phyloP scores from a whole-genome alignment of 2,113 vertebrate genomes.

The Tragelaphus imberbis region DNA sequence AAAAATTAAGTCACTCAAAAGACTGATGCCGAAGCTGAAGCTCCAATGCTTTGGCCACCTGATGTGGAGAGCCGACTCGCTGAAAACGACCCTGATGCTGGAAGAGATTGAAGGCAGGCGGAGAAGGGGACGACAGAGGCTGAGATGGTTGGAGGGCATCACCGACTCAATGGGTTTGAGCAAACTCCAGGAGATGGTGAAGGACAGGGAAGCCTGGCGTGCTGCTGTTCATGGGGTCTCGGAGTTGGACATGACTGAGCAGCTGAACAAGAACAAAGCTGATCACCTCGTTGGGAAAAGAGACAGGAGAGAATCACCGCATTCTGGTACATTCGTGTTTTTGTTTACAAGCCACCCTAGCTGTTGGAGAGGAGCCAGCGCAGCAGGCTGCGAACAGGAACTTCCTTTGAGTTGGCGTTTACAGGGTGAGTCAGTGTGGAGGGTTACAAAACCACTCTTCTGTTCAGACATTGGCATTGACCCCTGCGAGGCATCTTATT shows the following conservation, averaged over 20 bases:
- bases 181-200: neutral
- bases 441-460: neutral
- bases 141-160: neutral
- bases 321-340: neutral
- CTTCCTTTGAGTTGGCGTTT: neutral
- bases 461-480: fast-evolving
- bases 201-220: neutral
- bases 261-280: neutral
- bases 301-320: neutral
- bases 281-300: neutral
- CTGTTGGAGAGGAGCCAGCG: neutral
- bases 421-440: fast-evolving
- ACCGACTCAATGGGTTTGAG: neutral
- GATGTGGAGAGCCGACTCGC: neutral
- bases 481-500: neutral
- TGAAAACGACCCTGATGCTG: neutral
- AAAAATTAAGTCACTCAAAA: neutral
- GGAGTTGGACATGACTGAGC: neutral
- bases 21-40: neutral
- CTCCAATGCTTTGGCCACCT: neutral
- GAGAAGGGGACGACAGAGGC: neutral
- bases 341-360: neutral
- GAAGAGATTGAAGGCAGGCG: neutral
- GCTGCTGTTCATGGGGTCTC: neutral
- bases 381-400: neutral